phyloP scores from a whole-genome alignment of 2,888 invertebrate genomes.

The Pristionchus entomophagus region DNA sequence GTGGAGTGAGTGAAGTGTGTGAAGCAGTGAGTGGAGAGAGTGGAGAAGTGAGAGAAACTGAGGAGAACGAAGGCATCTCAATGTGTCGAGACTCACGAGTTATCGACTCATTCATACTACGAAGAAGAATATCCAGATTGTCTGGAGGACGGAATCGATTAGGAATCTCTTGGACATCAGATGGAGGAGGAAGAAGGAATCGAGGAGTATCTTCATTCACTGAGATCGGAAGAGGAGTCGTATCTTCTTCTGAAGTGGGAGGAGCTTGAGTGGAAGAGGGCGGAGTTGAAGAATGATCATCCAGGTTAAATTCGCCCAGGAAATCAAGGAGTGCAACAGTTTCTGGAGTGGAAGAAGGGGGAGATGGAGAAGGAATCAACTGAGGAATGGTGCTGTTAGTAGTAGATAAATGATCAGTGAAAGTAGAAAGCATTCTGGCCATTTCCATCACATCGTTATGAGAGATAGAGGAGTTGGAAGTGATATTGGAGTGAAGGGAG shows the following conservation, averaged over 20 bases:
- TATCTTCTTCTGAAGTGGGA: constrained; percentile 21
- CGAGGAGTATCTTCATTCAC: constrained; percentile 48
- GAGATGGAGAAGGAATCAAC: not conserved
- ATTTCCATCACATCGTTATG: not conserved
- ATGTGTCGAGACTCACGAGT: constrained; percentile 41
- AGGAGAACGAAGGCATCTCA: not conserved
- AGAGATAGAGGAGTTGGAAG: not conserved
- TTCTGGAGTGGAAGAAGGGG: not conserved
- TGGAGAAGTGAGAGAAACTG: not conserved
- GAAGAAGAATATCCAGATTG: constrained; percentile 46
- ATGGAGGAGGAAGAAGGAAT: constrained; percentile 52
- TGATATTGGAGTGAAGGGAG: not conserved
- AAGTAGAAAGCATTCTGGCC: not conserved
- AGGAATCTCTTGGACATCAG: not conserved
- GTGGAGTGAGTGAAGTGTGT: not conserved
- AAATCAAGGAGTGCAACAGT: constrained; percentile 6
- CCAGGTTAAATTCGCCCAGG: not conserved
- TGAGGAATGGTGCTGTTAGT: constrained; percentile 15
- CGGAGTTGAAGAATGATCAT: not conserved
- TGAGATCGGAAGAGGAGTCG: constrained; percentile 32
- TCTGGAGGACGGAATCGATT: constrained; percentile 47
- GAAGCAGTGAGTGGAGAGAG: not conserved
- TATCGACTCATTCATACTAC: constrained; percentile 43
- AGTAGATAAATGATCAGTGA: not conserved
- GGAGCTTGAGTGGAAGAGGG: not conserved